Percentiles rank a stretch among this genome's conserved stretches.
These are phyloP conservation scores for Pocota personata DNA, from an alignment of 2,888 invertebrate species.

Conservation along the genomic window DNA sequence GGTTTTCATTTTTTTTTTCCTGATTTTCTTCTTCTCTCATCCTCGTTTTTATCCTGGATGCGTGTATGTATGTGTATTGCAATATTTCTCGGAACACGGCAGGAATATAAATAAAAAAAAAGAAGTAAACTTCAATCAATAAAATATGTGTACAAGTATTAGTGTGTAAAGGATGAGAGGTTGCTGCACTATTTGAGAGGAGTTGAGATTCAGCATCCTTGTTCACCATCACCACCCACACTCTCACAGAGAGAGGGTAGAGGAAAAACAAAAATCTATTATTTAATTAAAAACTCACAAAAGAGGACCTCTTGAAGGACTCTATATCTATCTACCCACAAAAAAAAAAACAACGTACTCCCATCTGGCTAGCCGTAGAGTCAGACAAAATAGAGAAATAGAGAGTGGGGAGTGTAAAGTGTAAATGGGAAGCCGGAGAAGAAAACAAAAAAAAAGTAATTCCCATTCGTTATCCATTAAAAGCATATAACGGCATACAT, in stretches of 20 bases:
- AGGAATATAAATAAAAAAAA: slow-evolving; percentile 67
- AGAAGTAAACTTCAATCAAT: slow-evolving; percentile 73
- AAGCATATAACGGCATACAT: slow-evolving; percentile 33
- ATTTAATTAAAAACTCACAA: slow-evolving; percentile 65
- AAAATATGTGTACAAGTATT: slow-evolving; percentile 69
- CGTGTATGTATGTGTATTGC: slow-evolving; percentile 49
- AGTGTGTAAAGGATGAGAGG: slow-evolving; percentile 66
- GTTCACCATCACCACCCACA: slow-evolving; percentile 30
- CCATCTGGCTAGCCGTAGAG: slow-evolving; percentile 38
- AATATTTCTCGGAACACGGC: slow-evolving; percentile 59
- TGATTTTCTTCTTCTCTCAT: slow-evolving; percentile 33
- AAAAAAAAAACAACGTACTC: slow-evolving; percentile 33
- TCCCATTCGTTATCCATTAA: slow-evolving; percentile 47
- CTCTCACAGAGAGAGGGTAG: neutral
- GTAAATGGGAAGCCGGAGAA: neutral
- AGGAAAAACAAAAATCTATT: slow-evolving; percentile 54
- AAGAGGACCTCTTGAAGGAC: slow-evolving; percentile 47
- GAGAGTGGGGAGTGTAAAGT: neutral
- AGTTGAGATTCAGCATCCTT: slow-evolving; percentile 64
- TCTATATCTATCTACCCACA: neutral
- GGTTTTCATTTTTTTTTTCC: slow-evolving; percentile 38
- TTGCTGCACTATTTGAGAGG: slow-evolving; percentile 72
- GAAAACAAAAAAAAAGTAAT: neutral
- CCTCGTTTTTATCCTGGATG: slow-evolving; percentile 54
- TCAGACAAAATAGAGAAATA: slow-evolving; percentile 12